Base-by-base conservation (phyloP, 2,888 invertebrate species). In the Andrena haemorrhoa region DNA sequence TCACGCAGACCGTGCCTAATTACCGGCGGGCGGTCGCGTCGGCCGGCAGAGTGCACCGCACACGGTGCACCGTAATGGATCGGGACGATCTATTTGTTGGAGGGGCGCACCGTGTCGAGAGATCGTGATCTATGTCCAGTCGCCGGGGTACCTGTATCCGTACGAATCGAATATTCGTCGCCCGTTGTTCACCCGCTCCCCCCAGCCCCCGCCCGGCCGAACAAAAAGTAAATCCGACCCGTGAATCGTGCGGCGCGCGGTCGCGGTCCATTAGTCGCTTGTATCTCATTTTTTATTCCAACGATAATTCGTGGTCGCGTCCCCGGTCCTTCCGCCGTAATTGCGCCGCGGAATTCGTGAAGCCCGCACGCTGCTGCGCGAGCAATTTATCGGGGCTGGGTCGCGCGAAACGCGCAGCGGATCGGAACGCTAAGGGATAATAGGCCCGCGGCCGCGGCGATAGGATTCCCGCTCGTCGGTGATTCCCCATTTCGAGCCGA, bases 21-120 rank as follows among this genome's bases (percentile, higher is more conserved):
- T 90, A 90, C 84, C 90, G 85, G 86, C 89, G 84, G 89, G 85
- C 82, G 89, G 90, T 89, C 89, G 90, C 61, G 70, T 53, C 41
- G 41, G 41, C 16, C 41, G 75, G 69, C 63, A 66, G 86, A 64
- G 70, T 53, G 56, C 81, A 23, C 83, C 85, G 83, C 87, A 85
- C 87, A 85, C 81, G 60, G 77, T 58, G 87, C 72, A 58, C 49
- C 76, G 58, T 86, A 87, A 88, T 86, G 84, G 79, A 74, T 51
- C 82, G 73, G 74, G 80, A 75, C 86, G 85, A 87, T 89, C 88
- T 81, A 88, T 88, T 87, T 84, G 88, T 82, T 41, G 65, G 75
- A 58, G 53, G 53, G 64, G 64, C 16, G 75, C 49, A 60, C 23
- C 60, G 75, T 53, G 83, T 60, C 78, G 63, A 31, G 79, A 20